Evolutionary conservation across 2,888 invertebrate genomes (phyloP).

Genomic region (Hyposoter dolosus): DNA sequence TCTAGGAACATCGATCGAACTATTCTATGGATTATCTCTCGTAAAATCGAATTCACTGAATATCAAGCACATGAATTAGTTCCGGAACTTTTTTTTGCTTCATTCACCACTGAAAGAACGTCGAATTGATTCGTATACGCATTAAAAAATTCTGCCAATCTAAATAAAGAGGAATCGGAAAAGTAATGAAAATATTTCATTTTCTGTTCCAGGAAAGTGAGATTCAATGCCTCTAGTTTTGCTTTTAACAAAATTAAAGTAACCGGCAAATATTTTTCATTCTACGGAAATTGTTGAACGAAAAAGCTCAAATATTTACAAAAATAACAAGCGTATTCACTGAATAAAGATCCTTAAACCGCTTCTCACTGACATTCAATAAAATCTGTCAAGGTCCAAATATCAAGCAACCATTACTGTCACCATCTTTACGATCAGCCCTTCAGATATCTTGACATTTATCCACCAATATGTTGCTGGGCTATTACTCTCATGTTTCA

Average conservation of each 20-base stretch:
- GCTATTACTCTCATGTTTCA: constrained; percentile 23
- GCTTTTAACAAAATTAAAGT: not conserved
- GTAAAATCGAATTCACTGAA: not conserved
- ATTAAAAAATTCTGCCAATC: not conserved
- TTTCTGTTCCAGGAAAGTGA: not conserved
- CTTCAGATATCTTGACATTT: constrained; percentile 18
- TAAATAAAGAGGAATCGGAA: not conserved
- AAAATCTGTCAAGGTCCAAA: constrained; percentile 16
- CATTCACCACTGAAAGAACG: not conserved
- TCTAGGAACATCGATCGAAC: not conserved
- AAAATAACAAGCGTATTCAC: not conserved
- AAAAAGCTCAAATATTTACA: not conserved
- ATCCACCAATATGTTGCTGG: constrained; percentile 23
- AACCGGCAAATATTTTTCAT: not conserved
- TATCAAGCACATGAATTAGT: not conserved
- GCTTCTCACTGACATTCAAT: constrained; percentile 10
- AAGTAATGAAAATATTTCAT: not conserved
- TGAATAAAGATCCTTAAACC: not conserved
- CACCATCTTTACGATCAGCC: constrained; percentile 22
- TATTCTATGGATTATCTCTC: not conserved
- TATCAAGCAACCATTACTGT: constrained; percentile 13
- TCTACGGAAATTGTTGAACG: not conserved
- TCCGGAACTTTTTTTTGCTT: not conserved
- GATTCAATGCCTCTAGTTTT: not conserved
- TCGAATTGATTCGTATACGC: not conserved